Percentiles rank a stretch among this genome's conserved stretches.
Evolutionary conservation across 2,113 vertebrate genomes (phyloP).

Genomic region (Hemichromis elongatus): DNA sequence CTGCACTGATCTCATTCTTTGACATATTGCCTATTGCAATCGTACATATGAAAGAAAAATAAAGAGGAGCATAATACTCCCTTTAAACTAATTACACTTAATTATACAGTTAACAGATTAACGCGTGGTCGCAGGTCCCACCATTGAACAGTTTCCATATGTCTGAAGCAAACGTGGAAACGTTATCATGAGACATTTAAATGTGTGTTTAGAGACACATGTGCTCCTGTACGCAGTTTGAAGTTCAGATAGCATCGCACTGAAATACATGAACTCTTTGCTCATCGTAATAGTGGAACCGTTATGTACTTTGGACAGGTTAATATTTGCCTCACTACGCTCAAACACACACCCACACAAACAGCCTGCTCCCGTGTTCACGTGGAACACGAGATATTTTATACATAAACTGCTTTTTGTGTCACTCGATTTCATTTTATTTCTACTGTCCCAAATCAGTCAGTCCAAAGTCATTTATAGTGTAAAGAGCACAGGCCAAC

Average conservation of each 20-base stretch:
- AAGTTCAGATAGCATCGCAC: neutral
- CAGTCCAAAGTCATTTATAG: neutral
- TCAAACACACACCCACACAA: conserved; percentile 20
- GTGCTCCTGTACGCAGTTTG: neutral
- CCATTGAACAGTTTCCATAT: neutral
- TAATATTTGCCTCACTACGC: conserved; percentile 45
- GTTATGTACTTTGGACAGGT: conserved; percentile 51
- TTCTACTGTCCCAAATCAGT: neutral
- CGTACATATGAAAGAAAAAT: neutral
- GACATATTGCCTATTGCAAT: neutral
- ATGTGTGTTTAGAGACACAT: neutral
- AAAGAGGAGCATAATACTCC: neutral
- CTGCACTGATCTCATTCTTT: neutral
- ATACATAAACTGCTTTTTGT: neutral
- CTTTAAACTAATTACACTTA: neutral
- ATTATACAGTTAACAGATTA: neutral
- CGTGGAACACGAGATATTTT: neutral
- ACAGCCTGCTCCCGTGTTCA: neutral
- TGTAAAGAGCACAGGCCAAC: neutral
- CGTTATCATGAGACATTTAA: neutral
- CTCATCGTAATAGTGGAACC: neutral
- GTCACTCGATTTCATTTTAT: neutral
- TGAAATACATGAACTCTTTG: conserved; percentile 10
- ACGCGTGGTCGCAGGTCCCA: neutral
- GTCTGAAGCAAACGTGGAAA: neutral